These are phyloP conservation scores for Agrotis ipsilon DNA, from an alignment of 2,888 invertebrate genomes.

Conservation along the genomic window DNA sequence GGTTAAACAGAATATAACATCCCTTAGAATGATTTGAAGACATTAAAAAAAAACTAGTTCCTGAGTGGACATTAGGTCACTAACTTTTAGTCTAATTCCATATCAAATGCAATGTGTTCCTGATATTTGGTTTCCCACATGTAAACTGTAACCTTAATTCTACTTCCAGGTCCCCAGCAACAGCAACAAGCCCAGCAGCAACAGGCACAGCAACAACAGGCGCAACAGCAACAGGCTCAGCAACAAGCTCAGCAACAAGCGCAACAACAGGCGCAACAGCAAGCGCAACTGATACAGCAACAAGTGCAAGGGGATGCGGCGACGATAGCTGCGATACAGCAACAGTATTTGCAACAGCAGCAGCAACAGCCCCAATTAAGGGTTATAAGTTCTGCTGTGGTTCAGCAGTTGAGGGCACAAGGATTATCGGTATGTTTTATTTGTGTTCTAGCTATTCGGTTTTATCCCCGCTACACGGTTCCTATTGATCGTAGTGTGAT, in stretches of 20 bases:
- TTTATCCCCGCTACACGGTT: too few relatives aligned
- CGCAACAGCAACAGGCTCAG: slow-evolving; percentile 72
- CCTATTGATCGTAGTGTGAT: too few relatives aligned
- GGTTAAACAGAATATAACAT: too few relatives aligned
- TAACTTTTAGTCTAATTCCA: neutral
- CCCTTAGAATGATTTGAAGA: too few relatives aligned
- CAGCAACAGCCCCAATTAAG: slow-evolving; percentile 91
- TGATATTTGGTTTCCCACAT: neutral
- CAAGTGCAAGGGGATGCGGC: slow-evolving; percentile 87
- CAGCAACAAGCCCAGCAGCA: slow-evolving; percentile 60
- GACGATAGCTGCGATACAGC: slow-evolving; percentile 87
- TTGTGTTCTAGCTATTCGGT: too few relatives aligned
- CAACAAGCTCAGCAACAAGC: slow-evolving; percentile 75
- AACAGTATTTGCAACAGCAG: slow-evolving; percentile 88
- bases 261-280: slow-evolving; percentile 63
- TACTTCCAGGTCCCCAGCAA: slow-evolving; percentile 68
- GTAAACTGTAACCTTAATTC: neutral
- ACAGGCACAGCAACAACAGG: slow-evolving; percentile 78
- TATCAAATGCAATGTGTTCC: neutral
- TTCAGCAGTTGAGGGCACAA: slow-evolving; percentile 91
- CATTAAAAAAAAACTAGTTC: too few relatives aligned
- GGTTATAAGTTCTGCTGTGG: slow-evolving; percentile 91
- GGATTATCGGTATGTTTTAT: slow-evolving; percentile 84
- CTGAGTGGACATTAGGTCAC: neutral
- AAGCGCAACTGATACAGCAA: slow-evolving; percentile 84